Evolutionary conservation across 2,888 invertebrate species (phyloP).

Genomic region (Lumbricus terrestris): DNA sequence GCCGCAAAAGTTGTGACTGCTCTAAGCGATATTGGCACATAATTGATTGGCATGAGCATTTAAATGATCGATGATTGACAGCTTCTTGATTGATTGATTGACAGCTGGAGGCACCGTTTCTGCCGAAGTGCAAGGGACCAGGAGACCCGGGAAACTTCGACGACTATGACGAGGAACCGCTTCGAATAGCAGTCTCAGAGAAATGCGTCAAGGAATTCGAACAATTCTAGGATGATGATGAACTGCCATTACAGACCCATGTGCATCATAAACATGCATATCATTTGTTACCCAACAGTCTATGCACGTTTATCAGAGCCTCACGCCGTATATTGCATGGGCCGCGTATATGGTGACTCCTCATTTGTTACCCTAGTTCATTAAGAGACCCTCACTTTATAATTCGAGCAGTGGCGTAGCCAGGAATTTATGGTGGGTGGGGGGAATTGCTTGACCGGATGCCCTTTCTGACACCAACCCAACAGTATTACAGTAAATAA

Average conservation of each 20-base stretch:
- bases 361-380: too few species aligned
- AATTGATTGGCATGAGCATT: too few species aligned
- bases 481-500: too few species aligned
- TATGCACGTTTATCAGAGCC: not conserved
- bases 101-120: constrained; percentile 91
- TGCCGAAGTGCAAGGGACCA: constrained; percentile 93
- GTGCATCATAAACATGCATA: not conserved
- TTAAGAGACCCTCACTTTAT: too few species aligned
- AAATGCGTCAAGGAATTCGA: constrained; percentile 99
- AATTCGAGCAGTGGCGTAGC: too few species aligned
- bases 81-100: not conserved
- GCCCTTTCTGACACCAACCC: too few species aligned
- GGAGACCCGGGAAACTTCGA: constrained; percentile 98
- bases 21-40: too few species aligned
- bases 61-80: too few species aligned
- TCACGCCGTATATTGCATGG: not conserved
- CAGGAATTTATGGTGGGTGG: too few species aligned
- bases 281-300: not conserved
- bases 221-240: constrained; percentile 70
- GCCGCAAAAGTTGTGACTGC: too few species aligned
- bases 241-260: not conserved
- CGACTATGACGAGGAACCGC: constrained; percentile 95
- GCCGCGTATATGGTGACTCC: not conserved
- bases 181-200: constrained; percentile 94
- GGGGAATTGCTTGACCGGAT: too few species aligned